Percentiles rank a stretch among this genome's conserved stretches.
These are phyloP conservation scores for Cacatua alba DNA, from an alignment of 2,113 vertebrate genomes.

Conservation along the genomic window DNA sequence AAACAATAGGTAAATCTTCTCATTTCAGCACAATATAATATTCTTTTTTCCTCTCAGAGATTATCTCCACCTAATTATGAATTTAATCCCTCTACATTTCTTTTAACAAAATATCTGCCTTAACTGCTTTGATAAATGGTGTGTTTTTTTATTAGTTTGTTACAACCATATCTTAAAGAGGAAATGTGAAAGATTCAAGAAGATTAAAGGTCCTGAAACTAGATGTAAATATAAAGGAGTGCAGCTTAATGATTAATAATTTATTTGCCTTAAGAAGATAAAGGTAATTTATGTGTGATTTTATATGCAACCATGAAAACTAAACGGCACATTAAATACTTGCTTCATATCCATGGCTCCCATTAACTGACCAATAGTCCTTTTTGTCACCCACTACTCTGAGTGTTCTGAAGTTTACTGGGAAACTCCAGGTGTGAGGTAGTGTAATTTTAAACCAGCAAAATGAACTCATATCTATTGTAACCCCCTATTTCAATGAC, in stretches of 20 bases:
- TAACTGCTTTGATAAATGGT: neutral
- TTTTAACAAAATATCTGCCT: neutral
- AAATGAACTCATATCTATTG: neutral
- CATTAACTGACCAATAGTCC: neutral
- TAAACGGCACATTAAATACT: neutral
- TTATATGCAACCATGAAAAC: neutral
- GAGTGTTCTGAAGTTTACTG: neutral
- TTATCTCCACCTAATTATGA: neutral
- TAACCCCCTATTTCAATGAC: neutral
- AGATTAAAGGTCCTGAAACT: neutral
- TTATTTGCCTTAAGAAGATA: conserved; percentile 1
- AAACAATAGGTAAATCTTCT: neutral
- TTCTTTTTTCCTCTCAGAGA: neutral
- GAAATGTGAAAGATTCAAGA: neutral
- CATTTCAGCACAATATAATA: neutral
- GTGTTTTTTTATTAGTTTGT: neutral
- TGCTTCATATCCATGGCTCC: neutral
- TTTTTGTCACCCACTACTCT: neutral
- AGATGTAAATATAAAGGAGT: neutral
- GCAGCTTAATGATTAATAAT: neutral
- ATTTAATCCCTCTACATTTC: neutral
- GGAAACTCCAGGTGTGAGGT: neutral
- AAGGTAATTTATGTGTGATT: neutral
- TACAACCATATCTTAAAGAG: neutral
- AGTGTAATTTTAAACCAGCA: neutral